Evolutionary conservation across 2,113 vertebrate genomes (phyloP).

Genomic region (Neogobius melanostomus): DNA sequence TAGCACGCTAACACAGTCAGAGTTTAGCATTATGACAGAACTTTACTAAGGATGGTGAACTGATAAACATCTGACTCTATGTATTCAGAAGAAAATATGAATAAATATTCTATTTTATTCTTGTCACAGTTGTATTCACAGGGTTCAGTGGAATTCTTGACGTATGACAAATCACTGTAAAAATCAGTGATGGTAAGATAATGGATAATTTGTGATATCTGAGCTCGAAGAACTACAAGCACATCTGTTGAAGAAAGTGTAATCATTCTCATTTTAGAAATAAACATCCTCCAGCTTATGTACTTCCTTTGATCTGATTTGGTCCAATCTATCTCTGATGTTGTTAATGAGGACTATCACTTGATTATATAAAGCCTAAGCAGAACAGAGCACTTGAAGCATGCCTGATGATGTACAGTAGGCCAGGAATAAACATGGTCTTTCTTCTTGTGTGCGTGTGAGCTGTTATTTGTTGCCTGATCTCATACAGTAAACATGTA

Average conservation of each 20-base stretch:
- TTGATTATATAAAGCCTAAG: constrained; percentile 28
- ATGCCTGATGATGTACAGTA: neutral
- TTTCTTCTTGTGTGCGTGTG: neutral
- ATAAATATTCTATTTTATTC: too few relatives aligned
- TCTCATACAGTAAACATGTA: neutral
- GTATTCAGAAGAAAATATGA: too few relatives aligned
- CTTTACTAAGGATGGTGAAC: too few relatives aligned
- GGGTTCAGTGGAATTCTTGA: neutral
- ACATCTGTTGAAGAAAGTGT: neutral
- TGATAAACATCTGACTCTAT: too few relatives aligned
- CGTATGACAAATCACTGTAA: neutral
- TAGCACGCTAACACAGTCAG: too few relatives aligned
- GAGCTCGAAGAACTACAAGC: neutral
- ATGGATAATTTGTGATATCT: neutral
- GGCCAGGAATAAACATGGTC: neutral
- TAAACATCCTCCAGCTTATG: constrained; percentile 38
- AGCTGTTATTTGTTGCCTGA: neutral
- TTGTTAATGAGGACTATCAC: constrained; percentile 53
- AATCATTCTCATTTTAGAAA: neutral
- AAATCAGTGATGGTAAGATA: neutral
- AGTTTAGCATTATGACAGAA: too few relatives aligned
- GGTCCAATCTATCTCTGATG: constrained; percentile 34
- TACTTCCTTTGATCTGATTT: constrained; percentile 31
- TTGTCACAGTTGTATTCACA: too few relatives aligned
- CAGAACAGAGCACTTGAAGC: constrained; percentile 3